phyloP scores from a whole-genome alignment of 2,888 invertebrate genomes.

The Gryllus longicercus region DNA sequence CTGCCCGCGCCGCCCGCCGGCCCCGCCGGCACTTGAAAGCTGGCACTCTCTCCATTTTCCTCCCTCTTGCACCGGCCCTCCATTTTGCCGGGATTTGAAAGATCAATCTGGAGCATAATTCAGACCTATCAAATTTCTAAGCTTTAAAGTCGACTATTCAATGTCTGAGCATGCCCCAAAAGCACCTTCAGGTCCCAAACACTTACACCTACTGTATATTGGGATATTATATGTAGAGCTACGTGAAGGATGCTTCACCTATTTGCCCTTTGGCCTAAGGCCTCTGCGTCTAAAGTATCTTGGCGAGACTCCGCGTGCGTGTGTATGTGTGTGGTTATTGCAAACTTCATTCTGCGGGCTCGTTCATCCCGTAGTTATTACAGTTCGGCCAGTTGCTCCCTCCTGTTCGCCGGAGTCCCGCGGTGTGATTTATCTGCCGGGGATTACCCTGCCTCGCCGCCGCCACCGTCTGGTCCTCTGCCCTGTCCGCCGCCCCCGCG shows the following conservation, averaged over 20 bases:
- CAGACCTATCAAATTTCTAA: constrained; percentile 1
- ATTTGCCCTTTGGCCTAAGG: constrained; percentile 23
- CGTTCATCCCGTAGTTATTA: constrained; percentile 35
- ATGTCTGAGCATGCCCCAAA: background rate
- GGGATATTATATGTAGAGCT: background rate
- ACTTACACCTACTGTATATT: background rate
- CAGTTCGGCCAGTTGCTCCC: constrained; percentile 25
- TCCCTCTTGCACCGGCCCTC: background rate
- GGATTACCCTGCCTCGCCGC: constrained; percentile 31
- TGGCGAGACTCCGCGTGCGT: background rate
- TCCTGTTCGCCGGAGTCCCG: constrained; percentile 21
- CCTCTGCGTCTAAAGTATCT: background rate
- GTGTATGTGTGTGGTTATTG: constrained; percentile 28
- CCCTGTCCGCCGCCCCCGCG: background rate
- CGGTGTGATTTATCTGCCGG: constrained; percentile 33
- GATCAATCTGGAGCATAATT: background rate
- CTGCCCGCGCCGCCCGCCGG: too few species aligned
- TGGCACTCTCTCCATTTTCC: background rate
- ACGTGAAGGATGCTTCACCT: constrained; percentile 26
- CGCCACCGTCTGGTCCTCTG: background rate
- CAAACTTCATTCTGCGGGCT: constrained; percentile 34
- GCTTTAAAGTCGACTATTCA: background rate
- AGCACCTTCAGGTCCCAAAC: background rate
- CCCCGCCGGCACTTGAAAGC: background rate
- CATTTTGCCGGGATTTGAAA: constrained; percentile 11